Evolutionary conservation across 2,888 invertebrate species (phyloP).

Genomic region (Hirtodrosophila alboralis): DNA sequence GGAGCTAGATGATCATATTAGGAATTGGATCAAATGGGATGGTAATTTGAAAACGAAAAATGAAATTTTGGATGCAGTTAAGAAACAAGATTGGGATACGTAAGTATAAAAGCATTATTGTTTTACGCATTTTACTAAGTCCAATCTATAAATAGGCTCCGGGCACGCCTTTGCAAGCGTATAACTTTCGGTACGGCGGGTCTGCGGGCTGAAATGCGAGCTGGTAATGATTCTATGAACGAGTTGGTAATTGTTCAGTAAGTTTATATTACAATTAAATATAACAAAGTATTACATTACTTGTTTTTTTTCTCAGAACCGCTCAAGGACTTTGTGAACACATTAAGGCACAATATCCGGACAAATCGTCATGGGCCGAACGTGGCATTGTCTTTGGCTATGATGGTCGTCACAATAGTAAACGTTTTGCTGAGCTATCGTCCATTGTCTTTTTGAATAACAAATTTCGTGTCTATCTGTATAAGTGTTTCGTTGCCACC

Average conservation of each 20-base stretch:
- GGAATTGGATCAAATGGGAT: conserved; percentile 91
- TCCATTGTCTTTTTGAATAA: conserved; percentile 92
- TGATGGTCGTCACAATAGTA: conserved; percentile 96
- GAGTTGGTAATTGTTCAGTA: conserved; percentile 96
- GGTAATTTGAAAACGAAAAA: conserved; percentile 87
- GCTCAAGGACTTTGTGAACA: conserved; percentile 94
- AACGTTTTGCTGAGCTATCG: conserved; percentile 91
- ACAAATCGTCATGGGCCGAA: conserved; percentile 84
- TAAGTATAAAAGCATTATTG: conserved; percentile 26
- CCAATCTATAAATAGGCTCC: conserved; percentile 81
- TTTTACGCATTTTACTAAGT: not conserved
- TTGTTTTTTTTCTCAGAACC: conserved; percentile 85
- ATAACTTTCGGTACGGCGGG: conserved; percentile 97
- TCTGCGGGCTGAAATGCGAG: conserved; percentile 95
- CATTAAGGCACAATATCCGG: conserved; percentile 86
- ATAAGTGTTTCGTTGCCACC: conserved; percentile 92
- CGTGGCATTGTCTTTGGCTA: conserved; percentile 94
- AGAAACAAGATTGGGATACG: conserved; percentile 85
- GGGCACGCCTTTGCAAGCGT: conserved; percentile 88
- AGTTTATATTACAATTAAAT: conserved; percentile 24
- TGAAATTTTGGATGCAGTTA: conserved; percentile 87
- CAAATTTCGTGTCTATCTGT: conserved; percentile 92
- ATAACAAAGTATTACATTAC: not conserved
- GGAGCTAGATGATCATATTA: conserved; percentile 88
- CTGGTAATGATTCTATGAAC: conserved; percentile 97